Conservation (phyloP, 2,113 vertebrate genomes). For the Rhinolophus sinicus region DNA sequence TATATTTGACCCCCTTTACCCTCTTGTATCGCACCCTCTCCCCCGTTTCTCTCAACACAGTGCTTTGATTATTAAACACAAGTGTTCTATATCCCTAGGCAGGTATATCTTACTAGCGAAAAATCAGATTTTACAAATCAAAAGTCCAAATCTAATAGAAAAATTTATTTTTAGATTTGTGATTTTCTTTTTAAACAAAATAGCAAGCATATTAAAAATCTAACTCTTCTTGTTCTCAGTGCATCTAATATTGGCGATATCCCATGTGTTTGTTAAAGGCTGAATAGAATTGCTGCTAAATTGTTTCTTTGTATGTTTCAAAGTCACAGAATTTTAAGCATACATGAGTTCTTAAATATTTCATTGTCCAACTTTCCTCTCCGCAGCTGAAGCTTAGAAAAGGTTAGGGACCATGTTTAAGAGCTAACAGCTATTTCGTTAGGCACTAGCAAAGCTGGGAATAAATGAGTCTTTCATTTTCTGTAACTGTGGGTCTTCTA, state of each 20-base stretch:
- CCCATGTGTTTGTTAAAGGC: not conserved
- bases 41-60: too few species aligned
- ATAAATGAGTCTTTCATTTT: not conserved
- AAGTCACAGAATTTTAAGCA: not conserved
- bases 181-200: not conserved
- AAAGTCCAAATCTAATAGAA: not conserved
- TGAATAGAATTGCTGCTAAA: not conserved
- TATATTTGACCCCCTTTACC: too few species aligned
- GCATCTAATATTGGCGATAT: not conserved
- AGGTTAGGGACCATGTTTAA: not conserved
- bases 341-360: not conserved
- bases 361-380: not conserved
- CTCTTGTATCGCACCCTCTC: too few species aligned
- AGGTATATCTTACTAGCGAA: not conserved
- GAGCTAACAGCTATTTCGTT: not conserved
- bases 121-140: slow-evolving; percentile 18
- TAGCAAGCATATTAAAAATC: not conserved
- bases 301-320: not conserved
- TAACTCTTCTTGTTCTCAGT: not conserved
- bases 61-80: not conserved
- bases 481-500: not conserved
- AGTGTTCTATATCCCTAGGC: not conserved
- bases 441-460: not conserved
- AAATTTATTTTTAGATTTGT: not conserved
- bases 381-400: not conserved